Percentiles rank a stretch among this genome's conserved stretches.
Conservation (phyloP, 2,888 invertebrate genomes). For the Pinctada fucata region DNA sequence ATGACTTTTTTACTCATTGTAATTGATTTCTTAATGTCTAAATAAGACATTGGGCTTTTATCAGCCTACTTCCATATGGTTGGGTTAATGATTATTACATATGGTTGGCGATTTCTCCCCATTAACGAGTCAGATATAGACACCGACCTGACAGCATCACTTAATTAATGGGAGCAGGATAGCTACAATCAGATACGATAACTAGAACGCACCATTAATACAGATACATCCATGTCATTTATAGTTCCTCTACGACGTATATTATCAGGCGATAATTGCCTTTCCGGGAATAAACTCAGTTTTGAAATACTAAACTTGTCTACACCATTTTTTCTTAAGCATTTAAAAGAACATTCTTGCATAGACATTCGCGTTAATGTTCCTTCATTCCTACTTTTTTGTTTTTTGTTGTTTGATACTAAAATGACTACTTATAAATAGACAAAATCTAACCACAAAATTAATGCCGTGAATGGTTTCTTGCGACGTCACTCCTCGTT, state of each 20-base stretch:
- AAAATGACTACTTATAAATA: too few species aligned
- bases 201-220: neutral
- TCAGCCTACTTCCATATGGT: neutral
- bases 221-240: neutral
- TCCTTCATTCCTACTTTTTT: too few species aligned
- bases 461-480: too few species aligned
- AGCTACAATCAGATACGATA: neutral
- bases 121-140: neutral
- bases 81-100: neutral
- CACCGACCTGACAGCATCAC: neutral
- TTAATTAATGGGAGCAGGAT: neutral
- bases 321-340: too few species aligned
- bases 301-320: too few species aligned
- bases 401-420: too few species aligned
- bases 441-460: too few species aligned
- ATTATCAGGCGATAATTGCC: neutral
- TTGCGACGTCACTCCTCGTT: too few species aligned
- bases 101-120: neutral
- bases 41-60: neutral
- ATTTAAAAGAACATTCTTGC: too few species aligned
- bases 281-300: neutral
- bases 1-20: neutral
- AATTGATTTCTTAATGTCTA: constrained; percentile 1
- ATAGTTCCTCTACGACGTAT: neutral
- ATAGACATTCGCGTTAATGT: too few species aligned